Evolutionary conservation across 2,113 vertebrate species (phyloP).

Genomic region (Callopanchax toddi): DNA sequence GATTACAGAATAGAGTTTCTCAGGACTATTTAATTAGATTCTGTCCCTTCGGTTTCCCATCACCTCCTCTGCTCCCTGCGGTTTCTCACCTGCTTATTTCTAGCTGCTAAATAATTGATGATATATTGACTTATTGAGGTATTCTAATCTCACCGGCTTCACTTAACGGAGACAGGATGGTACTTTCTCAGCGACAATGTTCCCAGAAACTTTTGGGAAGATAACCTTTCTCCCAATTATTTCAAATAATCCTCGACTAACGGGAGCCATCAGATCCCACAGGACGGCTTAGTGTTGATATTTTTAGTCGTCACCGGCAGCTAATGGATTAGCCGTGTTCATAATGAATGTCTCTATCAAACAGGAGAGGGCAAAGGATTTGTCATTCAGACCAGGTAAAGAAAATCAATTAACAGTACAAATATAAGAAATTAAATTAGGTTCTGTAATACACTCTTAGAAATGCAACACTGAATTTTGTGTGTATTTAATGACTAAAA

Average conservation of each 20-base stretch:
- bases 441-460: not conserved
- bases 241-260: constrained; percentile 26
- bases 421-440: constrained; percentile 3
- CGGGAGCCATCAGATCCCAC: not conserved
- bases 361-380: constrained; percentile 2
- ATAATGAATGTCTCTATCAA: not conserved
- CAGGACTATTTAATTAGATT: constrained; percentile 44
- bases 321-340: constrained; percentile 17
- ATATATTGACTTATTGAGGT: constrained; percentile 16
- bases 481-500: not conserved
- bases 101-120: constrained; percentile 40
- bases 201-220: not conserved
- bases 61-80: constrained; percentile 3
- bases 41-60: constrained; percentile 27
- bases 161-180: constrained; percentile 4
- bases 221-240: constrained; percentile 27
- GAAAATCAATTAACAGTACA: constrained; percentile 21
- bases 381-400: not conserved
- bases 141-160: constrained; percentile 4
- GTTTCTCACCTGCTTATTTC: constrained; percentile 44
- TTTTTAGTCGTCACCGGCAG: not conserved
- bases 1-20: constrained; percentile 20
- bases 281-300: constrained; percentile 8
- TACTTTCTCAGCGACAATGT: constrained; percentile 15
- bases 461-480: not conserved